Conservation (phyloP, 2,888 invertebrate species). For the Drosophila heteroneura region DNA sequence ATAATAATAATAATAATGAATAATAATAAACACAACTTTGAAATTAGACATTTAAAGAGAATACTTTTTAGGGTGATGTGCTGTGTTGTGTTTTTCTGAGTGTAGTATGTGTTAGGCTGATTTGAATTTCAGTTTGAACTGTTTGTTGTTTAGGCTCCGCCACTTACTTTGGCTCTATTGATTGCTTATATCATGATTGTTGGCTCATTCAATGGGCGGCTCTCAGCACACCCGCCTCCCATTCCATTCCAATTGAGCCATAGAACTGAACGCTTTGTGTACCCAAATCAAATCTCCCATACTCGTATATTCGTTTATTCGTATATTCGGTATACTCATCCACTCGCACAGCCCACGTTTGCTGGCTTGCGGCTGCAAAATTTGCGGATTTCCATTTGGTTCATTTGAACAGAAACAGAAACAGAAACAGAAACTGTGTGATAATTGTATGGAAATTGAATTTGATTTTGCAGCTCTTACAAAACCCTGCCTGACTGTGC, state of each 20-base stretch:
- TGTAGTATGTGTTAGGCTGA: conserved; percentile 44
- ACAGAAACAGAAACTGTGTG: conserved; percentile 61
- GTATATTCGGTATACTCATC: neutral
- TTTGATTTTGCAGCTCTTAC: conserved; percentile 38
- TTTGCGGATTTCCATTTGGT: conserved; percentile 52
- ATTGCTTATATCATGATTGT: conserved; percentile 64
- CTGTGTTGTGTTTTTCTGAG: neutral
- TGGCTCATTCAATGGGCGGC: conserved; percentile 7
- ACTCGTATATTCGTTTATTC: neutral
- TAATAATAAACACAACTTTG: neutral
- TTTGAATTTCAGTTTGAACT: conserved; percentile 43
- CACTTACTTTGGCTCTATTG: conserved; percentile 48
- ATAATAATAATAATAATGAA: too few relatives aligned
- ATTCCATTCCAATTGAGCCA: conserved; percentile 22
- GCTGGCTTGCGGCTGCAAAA: conserved; percentile 21
- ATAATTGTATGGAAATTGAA: conserved; percentile 78
- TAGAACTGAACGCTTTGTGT: conserved; percentile 29
- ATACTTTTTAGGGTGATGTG: neutral
- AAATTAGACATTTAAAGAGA: too few relatives aligned
- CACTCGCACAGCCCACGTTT: neutral
- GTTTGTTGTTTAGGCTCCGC: conserved; percentile 31
- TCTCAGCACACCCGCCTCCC: neutral
- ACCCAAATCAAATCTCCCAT: conserved; percentile 46
- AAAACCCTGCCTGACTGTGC: neutral
- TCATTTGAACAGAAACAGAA: conserved; percentile 60